Evolutionary conservation across 2,888 invertebrate genomes (phyloP), one percentile per base, ranked within the genome.

Genomic region (Cheilosia vulpina): DNA sequence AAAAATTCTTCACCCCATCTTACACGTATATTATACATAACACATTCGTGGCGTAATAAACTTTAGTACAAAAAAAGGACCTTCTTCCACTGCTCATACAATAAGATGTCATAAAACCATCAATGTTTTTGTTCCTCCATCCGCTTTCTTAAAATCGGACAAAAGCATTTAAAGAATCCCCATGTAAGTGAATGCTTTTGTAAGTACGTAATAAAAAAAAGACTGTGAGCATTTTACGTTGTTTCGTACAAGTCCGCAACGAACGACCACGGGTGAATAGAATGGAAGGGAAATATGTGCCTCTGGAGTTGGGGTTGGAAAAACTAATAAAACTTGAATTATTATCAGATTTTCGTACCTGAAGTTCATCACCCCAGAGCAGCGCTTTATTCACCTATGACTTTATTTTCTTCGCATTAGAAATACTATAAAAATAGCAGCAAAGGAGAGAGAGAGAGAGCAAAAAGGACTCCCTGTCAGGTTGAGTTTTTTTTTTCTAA

Each of bases 271-370:
- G 9, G n/a, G 6, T 38, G 62, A 60, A 82, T 62, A 53, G 52
- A 43, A 13, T 47, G 41, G 43, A 21, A 17, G 19, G 17, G 17
- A 45, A 38, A 68, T 53, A 31, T 66, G 65, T 27, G 53, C 57
- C 58, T 53, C 11, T 15, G 5, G 38, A 55, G 69, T 31, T 65
- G 71, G 84, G 80, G 71, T 80, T 84, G 84, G 60, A 60, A 84
- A 52, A 85, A 79, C 76, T 80, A 80, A 85, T 85, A 85, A 85
- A 85, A 85, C 84, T 52, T 60, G 84, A 85, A 79, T 85, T 85
- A 84, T 80, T 84, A 80, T 85, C 80, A 62, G 84, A 85, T 80
- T 85, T 72, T 69, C 9, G 47, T 85, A 85, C 84, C 84, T 85
- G 84, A 65, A 76, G 75, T 80, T 84, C 84, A 80, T 80, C 84